phyloP scores from a whole-genome alignment of 2,888 invertebrate species.

The Cosmorhoe ocellata region DNA sequence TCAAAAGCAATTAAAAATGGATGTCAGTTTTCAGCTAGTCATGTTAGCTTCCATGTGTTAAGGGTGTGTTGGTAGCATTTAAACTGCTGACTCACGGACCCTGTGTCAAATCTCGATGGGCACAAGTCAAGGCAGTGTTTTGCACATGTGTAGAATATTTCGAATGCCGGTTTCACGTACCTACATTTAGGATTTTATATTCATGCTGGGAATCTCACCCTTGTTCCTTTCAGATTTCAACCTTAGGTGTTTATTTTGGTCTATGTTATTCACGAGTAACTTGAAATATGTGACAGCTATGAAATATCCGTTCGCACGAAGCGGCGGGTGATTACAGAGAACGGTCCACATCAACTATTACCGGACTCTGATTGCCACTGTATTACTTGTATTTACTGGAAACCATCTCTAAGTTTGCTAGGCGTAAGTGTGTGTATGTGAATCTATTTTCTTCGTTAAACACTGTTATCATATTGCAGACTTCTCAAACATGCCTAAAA shows the following conservation, averaged over 20 bases:
- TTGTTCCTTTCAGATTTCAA: not conserved
- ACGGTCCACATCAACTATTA: constrained; percentile 31
- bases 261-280: not conserved
- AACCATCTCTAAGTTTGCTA: constrained; percentile 5
- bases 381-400: constrained; percentile 21
- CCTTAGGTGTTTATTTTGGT: too few species aligned
- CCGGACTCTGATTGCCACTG: constrained; percentile 27
- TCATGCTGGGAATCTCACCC: not conserved
- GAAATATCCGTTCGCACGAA: constrained; percentile 59
- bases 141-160: constrained; percentile 59
- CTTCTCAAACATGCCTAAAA: too few species aligned
- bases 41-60: constrained; percentile 66
- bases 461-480: too few species aligned
- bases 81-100: constrained; percentile 67
- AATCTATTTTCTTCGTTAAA: too few species aligned
- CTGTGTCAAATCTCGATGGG: constrained; percentile 78
- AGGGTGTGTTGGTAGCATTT: constrained; percentile 43
- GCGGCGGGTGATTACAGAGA: constrained; percentile 51
- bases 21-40: constrained; percentile 65
- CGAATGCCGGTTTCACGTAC: constrained; percentile 17
- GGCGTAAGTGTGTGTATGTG: not conserved
- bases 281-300: constrained; percentile 53
- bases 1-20: constrained; percentile 73
- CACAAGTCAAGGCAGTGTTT: constrained; percentile 61
- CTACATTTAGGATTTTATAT: constrained; percentile 21